These are phyloP conservation scores for Scomber scombrus DNA, from an alignment of 2,113 vertebrate species.

Conservation along the genomic window DNA sequence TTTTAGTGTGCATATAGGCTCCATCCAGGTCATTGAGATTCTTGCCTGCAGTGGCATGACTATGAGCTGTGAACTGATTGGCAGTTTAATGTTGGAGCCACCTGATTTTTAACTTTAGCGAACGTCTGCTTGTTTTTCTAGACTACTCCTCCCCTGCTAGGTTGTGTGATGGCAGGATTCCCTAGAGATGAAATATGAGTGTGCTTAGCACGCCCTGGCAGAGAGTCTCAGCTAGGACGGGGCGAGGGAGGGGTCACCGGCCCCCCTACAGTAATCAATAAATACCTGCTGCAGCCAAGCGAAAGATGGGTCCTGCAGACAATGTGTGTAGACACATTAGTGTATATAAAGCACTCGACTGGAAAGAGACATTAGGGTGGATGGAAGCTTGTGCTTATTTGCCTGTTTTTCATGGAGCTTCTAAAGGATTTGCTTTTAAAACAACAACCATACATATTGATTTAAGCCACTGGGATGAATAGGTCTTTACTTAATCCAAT, in stretches of 20 bases:
- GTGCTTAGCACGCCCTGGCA: slow-evolving; percentile 86
- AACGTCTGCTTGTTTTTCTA: slow-evolving; percentile 75
- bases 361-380: slow-evolving; percentile 62
- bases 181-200: slow-evolving; percentile 88
- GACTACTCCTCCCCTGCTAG: slow-evolving; percentile 72
- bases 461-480: slow-evolving; percentile 67
- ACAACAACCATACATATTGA: slow-evolving; percentile 73
- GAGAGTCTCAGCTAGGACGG: slow-evolving; percentile 73
- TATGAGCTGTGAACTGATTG: slow-evolving; percentile 48
- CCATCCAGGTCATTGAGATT: slow-evolving; percentile 16
- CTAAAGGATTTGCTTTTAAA: slow-evolving; percentile 66
- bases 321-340: slow-evolving; percentile 63
- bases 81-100: slow-evolving; percentile 84
- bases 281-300: slow-evolving; percentile 85
- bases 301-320: slow-evolving; percentile 68
- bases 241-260: slow-evolving; percentile 86
- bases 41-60: slow-evolving; percentile 41
- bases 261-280: slow-evolving; percentile 90
- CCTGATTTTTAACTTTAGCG: slow-evolving; percentile 89
- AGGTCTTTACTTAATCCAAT: slow-evolving; percentile 76
- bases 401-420: slow-evolving; percentile 52
- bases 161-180: slow-evolving; percentile 77
- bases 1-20: neutral
- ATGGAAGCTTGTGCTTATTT: slow-evolving; percentile 41
- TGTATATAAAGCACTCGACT: slow-evolving; percentile 63